Base-by-base conservation (phyloP, 2,888 invertebrate genomes). In the Anticlea derivata region DNA sequence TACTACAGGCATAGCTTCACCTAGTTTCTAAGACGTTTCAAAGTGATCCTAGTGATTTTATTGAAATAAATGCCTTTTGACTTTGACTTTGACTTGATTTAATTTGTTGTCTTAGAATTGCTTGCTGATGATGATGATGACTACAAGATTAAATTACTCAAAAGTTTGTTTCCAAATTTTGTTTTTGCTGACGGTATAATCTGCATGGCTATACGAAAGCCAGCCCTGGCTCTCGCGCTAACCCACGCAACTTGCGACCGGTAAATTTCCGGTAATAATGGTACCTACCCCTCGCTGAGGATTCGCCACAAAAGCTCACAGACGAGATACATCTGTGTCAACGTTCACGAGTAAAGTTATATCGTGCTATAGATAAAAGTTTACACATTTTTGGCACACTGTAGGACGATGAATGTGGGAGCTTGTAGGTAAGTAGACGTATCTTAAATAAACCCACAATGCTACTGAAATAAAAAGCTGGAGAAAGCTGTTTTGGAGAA, bases 331-430 rank as follows among this genome's bases (percentile, higher is more conserved):
- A 27, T 43, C 33, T 43, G 17, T 34, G 43, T 44, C 43, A 22
- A 24, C 41, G 17, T 13, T 43, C 33, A 33, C 20, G 34, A 27
- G 44, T 5, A 2, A 44, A 34, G 7, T 44, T 48, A 27, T 31
- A 34, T 13, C 13, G 48, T 41, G 34, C 7, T 22, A 20, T 12
- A 40, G 29, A 48, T 48, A 48, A 48, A 41, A 48, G 22, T 41
- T 35, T 41, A 29, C 23, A 40, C 40, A 35, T 29, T 35, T 38
- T 5, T 2, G 26, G 6, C 17, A 20, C 29, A 10, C 27, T 8
- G 39, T 7, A 17, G 10, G 27, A 10, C 29, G 20, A 39, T 38
- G 11, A 24, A 39, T 27, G 13, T 17, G 10, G 17, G 17, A 20
- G 17, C 17, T 27, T 0, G 27, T n/a, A 13, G 38, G 17, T 10